Base-by-base conservation (phyloP, 2,113 vertebrate species). In the Albula goreensis region DNA sequence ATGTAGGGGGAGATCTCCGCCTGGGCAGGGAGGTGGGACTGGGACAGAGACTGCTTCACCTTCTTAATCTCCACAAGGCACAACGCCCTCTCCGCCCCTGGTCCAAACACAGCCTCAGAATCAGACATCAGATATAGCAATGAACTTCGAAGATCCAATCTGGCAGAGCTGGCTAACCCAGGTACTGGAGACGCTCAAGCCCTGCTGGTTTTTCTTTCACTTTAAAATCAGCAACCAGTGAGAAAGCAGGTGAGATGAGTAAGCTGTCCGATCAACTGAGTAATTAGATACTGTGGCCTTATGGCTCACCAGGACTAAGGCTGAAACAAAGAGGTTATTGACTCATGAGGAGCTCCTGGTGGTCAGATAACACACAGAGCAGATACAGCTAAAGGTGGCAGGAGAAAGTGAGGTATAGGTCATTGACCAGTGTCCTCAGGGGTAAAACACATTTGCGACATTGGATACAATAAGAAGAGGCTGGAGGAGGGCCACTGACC, bases 41-140 rank as follows among this genome's bases (percentile, higher is more conserved):
- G 98, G 1, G 97, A 97, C 83, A 99, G 91, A 57, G 97, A 98
- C 92, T 98, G 98, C 90, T 99, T 99, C 80, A 99, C 98, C 85
- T 98, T 97, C 94, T 99, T 99, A 83, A 99, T 97, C 49, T 99
- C 98, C 66, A 98, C 95, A 70, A 99, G 95, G 87, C 98, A 99
- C 89, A 99, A 90, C 0, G 98, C 97, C 86, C 98, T 94, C 92
- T 99, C 98, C 70, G 98, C 97, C 80, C 98, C 98, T 99, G 92
- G 89, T 90, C 78, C 85, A 90, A 88, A 92, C 80, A 53, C 85
- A 50, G 22, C 81, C 77, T 85, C 4, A 50, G 49, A 53, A 60
- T 57, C 12, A 86, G 51, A 78, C 7, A 13, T 74, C 49, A 66
- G 25, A 10, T 41, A 41, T 41, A 41, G 31, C 31, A 41, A 41